Percentiles rank a stretch among this genome's conserved stretches.
phyloP scores from a whole-genome alignment of 2,113 vertebrate genomes.

The Arothron firmamentum region DNA sequence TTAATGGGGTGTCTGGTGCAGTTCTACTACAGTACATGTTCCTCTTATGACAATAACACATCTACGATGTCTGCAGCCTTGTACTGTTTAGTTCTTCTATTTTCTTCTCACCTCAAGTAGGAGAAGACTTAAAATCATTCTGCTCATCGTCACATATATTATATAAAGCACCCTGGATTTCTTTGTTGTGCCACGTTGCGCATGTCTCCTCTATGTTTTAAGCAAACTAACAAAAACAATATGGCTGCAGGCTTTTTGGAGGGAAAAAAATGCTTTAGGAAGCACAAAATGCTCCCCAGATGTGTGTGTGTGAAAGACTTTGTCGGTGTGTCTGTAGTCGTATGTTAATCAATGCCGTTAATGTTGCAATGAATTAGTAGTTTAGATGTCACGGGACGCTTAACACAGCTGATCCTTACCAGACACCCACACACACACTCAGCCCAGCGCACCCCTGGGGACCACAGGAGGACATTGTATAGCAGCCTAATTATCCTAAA shows the following conservation, averaged over 20 bases:
- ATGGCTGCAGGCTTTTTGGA: slow-evolving; percentile 20
- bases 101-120: no score
- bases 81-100: no score
- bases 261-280: slow-evolving; percentile 53
- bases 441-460: slow-evolving; percentile 62
- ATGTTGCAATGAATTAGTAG: slow-evolving; percentile 82
- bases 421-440: slow-evolving; percentile 48
- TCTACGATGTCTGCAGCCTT: no score
- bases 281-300: slow-evolving; percentile 60
- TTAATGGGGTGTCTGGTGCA: no score
- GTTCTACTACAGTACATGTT: no score
- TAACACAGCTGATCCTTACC: slow-evolving; percentile 78
- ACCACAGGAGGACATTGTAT: slow-evolving; percentile 72
- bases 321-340: slow-evolving; percentile 48
- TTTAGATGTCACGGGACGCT: slow-evolving; percentile 80
- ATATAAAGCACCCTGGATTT: not conserved
- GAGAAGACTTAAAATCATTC: no score
- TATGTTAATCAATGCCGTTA: slow-evolving; percentile 80
- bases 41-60: no score
- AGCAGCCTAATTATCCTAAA: slow-evolving; percentile 74
- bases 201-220: slow-evolving; percentile 3
- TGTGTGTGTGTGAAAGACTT: slow-evolving; percentile 19
- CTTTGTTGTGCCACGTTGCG: not conserved
- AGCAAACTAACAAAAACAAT: slow-evolving; percentile 2
- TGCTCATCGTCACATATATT: no score